phyloP scores from a whole-genome alignment of 2,113 vertebrate genomes.

The Columba livia region DNA sequence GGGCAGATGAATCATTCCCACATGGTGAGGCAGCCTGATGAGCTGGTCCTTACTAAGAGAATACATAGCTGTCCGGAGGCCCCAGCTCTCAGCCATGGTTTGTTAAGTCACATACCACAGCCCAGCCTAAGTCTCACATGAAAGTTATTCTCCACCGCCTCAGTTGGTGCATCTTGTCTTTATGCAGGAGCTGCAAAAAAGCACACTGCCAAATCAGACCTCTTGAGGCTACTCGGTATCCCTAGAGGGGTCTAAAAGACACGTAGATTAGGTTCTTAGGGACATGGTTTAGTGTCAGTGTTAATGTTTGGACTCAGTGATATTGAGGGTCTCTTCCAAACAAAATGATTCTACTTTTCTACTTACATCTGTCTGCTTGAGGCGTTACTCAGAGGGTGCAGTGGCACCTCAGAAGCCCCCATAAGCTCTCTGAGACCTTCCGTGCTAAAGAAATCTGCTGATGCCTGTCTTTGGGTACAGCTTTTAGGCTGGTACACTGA shows the following conservation, averaged over 20 bases:
- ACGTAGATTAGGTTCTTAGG: no score
- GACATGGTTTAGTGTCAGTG: no score
- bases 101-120: not conserved
- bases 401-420: not conserved
- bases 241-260: no score
- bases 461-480: not conserved
- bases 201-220: no score
- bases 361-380: not conserved
- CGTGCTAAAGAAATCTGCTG: not conserved
- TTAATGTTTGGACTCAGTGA: no score
- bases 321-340: no score
- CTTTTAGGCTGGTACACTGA: not conserved
- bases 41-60: not conserved
- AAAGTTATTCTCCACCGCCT: not conserved
- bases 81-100: not conserved
- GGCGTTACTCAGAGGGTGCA: not conserved
- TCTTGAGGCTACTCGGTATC: not conserved
- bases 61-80: no score
- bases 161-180: fast-evolving
- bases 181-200: not conserved
- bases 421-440: not conserved
- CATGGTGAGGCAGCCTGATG: fast-evolving
- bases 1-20: fast-evolving
- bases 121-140: fast-evolving
- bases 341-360: no score